These are phyloP conservation scores for Cataglyphis rosenhaueri DNA, from an alignment of 2,888 invertebrate species.

Conservation along the genomic window DNA sequence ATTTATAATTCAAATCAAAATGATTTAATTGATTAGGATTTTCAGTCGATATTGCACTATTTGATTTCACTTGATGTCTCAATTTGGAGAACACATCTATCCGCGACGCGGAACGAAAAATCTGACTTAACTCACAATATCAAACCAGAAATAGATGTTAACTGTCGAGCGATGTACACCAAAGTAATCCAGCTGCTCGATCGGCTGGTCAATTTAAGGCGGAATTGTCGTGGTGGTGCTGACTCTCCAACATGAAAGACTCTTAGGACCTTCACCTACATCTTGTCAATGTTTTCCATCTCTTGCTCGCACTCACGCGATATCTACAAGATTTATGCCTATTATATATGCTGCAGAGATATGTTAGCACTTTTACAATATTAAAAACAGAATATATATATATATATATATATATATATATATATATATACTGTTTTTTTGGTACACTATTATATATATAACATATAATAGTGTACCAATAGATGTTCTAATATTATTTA, in stretches of 20 bases:
- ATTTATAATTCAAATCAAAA: neutral
- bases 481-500: neutral
- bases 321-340: neutral
- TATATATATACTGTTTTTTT: too few relatives aligned
- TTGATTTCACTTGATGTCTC: conserved; percentile 36
- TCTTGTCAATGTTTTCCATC: conserved; percentile 23
- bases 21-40: conserved; percentile 6
- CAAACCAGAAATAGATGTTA: conserved; percentile 65
- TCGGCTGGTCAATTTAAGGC: conserved; percentile 79
- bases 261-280: conserved; percentile 62
- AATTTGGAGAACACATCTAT: conserved; percentile 53
- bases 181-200: conserved; percentile 77
- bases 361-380: neutral
- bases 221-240: conserved; percentile 64
- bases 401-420: too few relatives aligned
- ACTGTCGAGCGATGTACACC: conserved; percentile 73
- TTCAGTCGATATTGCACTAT: conserved; percentile 57
- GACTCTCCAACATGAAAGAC: conserved; percentile 46
- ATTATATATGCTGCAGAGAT: neutral
- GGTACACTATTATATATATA: too few relatives aligned
- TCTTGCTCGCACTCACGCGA: conserved; percentile 1
- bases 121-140: conserved; percentile 2
- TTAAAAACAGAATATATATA: neutral
- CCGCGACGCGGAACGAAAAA: conserved; percentile 54
- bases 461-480: neutral